Percentiles rank a stretch among this genome's conserved stretches.
Conservation (phyloP, 1,140 invertebrate genomes). For the Brachionus asplanchnoidis region DNA sequence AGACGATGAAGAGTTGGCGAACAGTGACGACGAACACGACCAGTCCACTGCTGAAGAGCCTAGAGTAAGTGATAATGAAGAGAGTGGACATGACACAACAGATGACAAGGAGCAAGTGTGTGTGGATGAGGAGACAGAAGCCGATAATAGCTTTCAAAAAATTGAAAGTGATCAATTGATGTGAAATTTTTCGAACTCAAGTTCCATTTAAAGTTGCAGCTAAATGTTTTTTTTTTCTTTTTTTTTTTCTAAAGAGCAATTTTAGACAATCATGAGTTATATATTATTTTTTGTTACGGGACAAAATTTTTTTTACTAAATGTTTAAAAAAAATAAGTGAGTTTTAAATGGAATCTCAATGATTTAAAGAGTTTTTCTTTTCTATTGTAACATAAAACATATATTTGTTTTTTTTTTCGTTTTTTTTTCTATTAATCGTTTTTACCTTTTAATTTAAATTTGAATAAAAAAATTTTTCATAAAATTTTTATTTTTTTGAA, state of each 20-base stretch:
- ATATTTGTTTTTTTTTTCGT: neutral
- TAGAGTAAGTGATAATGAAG: neutral
- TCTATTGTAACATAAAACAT: slow-evolving; percentile 13
- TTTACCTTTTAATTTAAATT: neutral
- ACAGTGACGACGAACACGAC: neutral
- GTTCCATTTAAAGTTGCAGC: neutral
- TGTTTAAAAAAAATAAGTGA: slow-evolving; percentile 2
- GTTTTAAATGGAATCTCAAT: slow-evolving; percentile 28
- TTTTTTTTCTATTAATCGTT: neutral
- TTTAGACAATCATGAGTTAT: slow-evolving; percentile 1
- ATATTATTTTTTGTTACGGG: neutral
- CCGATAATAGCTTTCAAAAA: neutral
- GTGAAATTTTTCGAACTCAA: neutral
- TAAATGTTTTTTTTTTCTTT: neutral
- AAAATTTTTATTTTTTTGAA: neutral
- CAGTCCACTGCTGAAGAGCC: neutral
- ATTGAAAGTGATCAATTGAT: neutral
- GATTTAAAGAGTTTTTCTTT: neutral
- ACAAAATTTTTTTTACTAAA: neutral
- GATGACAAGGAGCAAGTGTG: neutral
- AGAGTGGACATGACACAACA: neutral
- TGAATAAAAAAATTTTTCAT: neutral
- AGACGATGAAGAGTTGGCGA: neutral
- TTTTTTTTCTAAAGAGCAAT: neutral
- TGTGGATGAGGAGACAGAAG: neutral